Conservation (phyloP, 2,888 invertebrate genomes). For the Mantis religiosa region DNA sequence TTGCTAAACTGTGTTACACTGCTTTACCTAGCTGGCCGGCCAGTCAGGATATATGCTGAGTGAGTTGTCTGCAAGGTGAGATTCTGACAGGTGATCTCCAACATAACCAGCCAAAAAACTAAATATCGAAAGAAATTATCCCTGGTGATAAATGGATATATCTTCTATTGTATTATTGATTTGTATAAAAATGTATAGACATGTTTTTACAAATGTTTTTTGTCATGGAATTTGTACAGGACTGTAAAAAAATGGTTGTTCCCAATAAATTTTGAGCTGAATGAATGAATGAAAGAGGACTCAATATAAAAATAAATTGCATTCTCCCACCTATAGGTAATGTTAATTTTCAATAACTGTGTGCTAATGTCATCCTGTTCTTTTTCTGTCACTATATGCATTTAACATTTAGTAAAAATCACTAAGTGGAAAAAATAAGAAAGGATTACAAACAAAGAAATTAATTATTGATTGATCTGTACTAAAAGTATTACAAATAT, state of each 20-base stretch:
- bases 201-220: conserved; percentile 30
- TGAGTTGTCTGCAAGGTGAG: conserved; percentile 4
- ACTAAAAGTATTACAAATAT: too few relatives aligned
- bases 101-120: not conserved
- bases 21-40: not conserved
- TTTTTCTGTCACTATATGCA: too few relatives aligned
- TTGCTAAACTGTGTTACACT: conserved; percentile 16
- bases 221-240: conserved; percentile 31
- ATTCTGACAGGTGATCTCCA: conserved; percentile 1
- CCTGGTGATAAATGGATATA: conserved; percentile 29
- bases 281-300: conserved; percentile 11
- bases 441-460: too few relatives aligned
- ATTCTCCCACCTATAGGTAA: not conserved
- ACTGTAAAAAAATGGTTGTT: conserved; percentile 28
- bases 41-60: not conserved
- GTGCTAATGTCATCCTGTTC: too few relatives aligned
- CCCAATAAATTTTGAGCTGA: conserved; percentile 30
- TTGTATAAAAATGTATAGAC: conserved; percentile 30
- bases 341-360: too few relatives aligned
- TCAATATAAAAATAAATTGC: not conserved
- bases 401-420: too few relatives aligned
- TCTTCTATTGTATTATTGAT: conserved; percentile 25
- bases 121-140: conserved; percentile 25
- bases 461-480: too few relatives aligned
- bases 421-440: too few relatives aligned